These are phyloP conservation scores for Drosophila diplacantha DNA, from an alignment of 2,888 invertebrate species.

Conservation along the genomic window DNA sequence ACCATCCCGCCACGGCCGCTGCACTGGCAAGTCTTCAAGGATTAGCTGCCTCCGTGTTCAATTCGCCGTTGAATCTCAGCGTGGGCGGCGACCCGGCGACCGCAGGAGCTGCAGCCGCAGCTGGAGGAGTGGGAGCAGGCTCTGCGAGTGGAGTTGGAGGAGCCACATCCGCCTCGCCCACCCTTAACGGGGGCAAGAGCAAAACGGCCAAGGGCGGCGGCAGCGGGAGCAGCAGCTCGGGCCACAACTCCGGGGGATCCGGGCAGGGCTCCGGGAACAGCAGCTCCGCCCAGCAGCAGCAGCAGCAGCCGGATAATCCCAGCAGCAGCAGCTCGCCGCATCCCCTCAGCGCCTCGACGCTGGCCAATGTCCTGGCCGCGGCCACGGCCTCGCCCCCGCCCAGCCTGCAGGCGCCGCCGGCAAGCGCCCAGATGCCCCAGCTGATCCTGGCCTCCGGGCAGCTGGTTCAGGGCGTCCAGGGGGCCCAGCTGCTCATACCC, in stretches of 20 bases:
- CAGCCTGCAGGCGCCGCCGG: constrained; percentile 70
- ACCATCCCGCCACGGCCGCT: constrained; percentile 76
- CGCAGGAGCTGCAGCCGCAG: constrained; percentile 44
- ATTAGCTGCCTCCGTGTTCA: constrained; percentile 82
- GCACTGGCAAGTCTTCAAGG: constrained; percentile 83
- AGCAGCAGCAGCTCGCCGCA: constrained; percentile 67
- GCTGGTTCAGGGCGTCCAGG: constrained; percentile 94
- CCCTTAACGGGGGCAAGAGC: constrained; percentile 46
- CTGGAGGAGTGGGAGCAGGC: constrained; percentile 29
- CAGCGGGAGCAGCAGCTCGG: constrained; percentile 33
- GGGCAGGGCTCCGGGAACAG: constrained; percentile 36
- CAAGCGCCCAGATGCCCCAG: constrained; percentile 86
- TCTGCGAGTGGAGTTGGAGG: background rate
- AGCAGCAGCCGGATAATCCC: constrained; percentile 60
- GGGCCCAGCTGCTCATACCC: constrained; percentile 95
- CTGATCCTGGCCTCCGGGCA: constrained; percentile 94
- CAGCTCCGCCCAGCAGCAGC: constrained; percentile 39
- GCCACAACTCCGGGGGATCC: constrained; percentile 36
- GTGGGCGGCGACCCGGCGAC: constrained; percentile 79
- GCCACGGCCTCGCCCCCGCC: constrained; percentile 78
- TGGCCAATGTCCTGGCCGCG: constrained; percentile 75
- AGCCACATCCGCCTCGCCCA: constrained; percentile 45
- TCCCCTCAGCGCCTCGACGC: constrained; percentile 60
- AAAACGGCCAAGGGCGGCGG: constrained; percentile 48
- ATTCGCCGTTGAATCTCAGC: constrained; percentile 90